Evolutionary conservation across 2,113 vertebrate genomes (phyloP).

Genomic region (Bubo blakistoni): DNA sequence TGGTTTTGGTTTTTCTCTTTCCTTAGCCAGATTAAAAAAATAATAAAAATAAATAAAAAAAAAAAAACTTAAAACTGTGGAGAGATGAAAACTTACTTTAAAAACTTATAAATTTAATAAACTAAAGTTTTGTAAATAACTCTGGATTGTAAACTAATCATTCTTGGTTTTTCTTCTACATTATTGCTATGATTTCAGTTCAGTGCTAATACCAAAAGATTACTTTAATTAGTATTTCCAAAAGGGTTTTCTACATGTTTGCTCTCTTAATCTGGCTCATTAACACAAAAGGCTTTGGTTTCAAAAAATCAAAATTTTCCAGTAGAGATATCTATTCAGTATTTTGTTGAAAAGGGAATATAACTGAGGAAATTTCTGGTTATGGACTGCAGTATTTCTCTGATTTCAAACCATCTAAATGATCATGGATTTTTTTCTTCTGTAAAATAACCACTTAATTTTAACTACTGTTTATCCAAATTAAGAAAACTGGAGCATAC

Average conservation of each 20-base stretch:
- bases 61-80: not conserved
- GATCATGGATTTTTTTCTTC: not conserved
- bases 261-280: not conserved
- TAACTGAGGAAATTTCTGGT: not conserved
- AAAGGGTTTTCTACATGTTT: not conserved
- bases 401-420: not conserved
- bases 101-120: not conserved
- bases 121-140: not conserved
- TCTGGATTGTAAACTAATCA: not conserved
- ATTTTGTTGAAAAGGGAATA: not conserved
- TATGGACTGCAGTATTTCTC: not conserved
- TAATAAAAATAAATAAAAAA: too few species aligned
- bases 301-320: not conserved
- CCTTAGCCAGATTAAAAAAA: not conserved
- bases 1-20: not conserved
- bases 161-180: accelerated
- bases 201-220: not conserved
- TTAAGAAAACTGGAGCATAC: not conserved
- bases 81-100: not conserved
- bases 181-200: not conserved
- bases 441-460: not conserved
- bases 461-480: not conserved
- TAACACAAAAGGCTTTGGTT: not conserved
- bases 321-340: not conserved
- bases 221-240: not conserved